A percentile compares a stretch with the other conserved stretches of the same genome.
These are phyloP conservation scores for Pseudomyrmex cubaensis DNA, from an alignment of 1,140 invertebrate species.

Conservation along the genomic window DNA sequence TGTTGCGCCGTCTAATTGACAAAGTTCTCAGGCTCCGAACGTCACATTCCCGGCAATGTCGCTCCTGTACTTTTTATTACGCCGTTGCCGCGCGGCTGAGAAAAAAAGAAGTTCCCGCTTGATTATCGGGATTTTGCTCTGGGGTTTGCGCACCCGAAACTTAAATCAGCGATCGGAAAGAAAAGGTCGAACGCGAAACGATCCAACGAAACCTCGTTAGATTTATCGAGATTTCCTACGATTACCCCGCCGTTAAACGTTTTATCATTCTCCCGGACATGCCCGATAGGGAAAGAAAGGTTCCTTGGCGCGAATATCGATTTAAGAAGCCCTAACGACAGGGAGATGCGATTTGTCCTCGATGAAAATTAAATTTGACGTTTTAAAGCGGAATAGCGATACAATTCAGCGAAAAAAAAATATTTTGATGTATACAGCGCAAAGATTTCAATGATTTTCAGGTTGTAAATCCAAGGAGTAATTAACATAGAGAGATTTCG, in stretches of 20 bases:
- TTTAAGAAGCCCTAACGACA: conserved; percentile 43
- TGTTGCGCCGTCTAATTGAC: conserved; percentile 81
- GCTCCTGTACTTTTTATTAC: conserved; percentile 49
- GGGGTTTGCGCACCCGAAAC: conserved; percentile 28
- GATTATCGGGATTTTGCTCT: conserved; percentile 62
- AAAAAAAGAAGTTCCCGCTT: conserved; percentile 58
- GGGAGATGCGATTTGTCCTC: conserved; percentile 18
- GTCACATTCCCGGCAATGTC: conserved; percentile 54
- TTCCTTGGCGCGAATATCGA: conserved; percentile 18
- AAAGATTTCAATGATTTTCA: too few relatives aligned
- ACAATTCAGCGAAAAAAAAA: not conserved
- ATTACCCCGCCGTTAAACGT: conserved; percentile 56
- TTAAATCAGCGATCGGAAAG: conserved; percentile 42
- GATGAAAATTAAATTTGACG: conserved; percentile 35
- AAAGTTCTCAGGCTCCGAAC: conserved; percentile 80
- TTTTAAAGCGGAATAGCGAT: not conserved
- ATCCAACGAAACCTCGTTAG: conserved; percentile 46
- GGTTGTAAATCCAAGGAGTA: too few relatives aligned
- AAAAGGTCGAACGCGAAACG: conserved; percentile 9
- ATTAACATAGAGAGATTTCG: too few relatives aligned
- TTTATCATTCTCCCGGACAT: conserved; percentile 49
- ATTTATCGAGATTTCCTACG: conserved; percentile 55
- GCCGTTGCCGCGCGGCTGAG: not conserved
- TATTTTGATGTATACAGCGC: not conserved
- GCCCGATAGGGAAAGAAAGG: conserved; percentile 22